Evolutionary conservation across 2,797 vertebrate species (phyloP), one percentile per base, ranked within the genome.

Genomic region (Lepilemur septentrionalis): DNA sequence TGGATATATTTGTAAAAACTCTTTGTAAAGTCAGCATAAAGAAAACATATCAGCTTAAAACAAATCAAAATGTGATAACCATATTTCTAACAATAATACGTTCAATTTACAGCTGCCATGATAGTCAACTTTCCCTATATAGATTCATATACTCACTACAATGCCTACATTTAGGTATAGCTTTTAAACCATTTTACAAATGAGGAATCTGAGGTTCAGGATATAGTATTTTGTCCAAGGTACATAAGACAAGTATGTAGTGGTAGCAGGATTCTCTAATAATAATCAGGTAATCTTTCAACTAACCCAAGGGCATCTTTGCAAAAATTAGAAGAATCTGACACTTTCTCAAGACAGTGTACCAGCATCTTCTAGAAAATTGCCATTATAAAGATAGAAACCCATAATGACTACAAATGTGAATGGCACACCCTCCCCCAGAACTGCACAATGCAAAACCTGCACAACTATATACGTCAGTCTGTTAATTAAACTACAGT

Each of bases 281-380:
- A 73, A 89, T 82, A 79, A 82, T 61, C 61, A 73, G 30, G 46
- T 8, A 92, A 81, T 46, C 59, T 23, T 85, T 93, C 55, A 67
- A 78, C 70, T 84, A 63, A 94, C 32, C 35, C 59, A 63, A 94
- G 85, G 78, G 9, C 17, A 43, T 84, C 81, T 90, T 48, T 70
- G 30, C 59, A 61, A 72, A 96, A 89, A 59, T 75, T 92, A 87
- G 57, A 90, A 46, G 38, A 92, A 57, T 78, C 41, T 72, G 50
- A 96, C 30, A 79, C 30, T 94, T 86, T 83, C 63, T 94, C 38
- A 91, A 88, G 81, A 80, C 46, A 84, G 67, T 80, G 59, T 52
- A 67, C 41, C 87, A 76, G 91, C 18, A 96, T 72, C 79, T 81
- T 91, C 48, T 93, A 86, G 48, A 90, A 96, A 96, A 88, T 25